Base-by-base conservation (phyloP, 2,797 vertebrate species). In the Ciconia nigra region DNA sequence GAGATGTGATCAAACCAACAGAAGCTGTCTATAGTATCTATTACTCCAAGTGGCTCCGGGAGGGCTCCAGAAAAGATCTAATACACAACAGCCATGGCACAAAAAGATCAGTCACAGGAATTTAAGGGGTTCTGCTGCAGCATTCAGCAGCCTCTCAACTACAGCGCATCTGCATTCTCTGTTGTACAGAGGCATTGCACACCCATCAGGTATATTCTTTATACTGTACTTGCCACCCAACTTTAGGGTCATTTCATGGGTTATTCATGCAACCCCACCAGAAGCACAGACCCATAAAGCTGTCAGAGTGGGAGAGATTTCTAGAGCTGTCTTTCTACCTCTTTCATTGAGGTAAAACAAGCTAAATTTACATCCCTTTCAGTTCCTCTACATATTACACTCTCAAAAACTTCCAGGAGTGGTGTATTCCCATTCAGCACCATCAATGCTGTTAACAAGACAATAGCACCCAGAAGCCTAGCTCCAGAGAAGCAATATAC, bases 121-220 rank as follows among this genome's bases (percentile, higher is more conserved):
- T 70, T 76, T 19, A 44, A 22, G 6, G 37, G 17, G 31, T 35
- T 85, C 66, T 89, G 21, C 22, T 73, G 25, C 51, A 85, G 25
- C 22, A 70, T 77, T 73, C 31, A 69, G 12, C 25, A 63, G 2
- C 33, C 16, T 83, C 63, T 71, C 41, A 49, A 4, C 33, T 52
- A 12, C 5, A 42, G n/a, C 5, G 0, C 47, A 55, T 41, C 51
- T 63, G n/a, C 25, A 55, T 52, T 55, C 47, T 18, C 37, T 51
- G 20, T 55, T 15, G 4, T 66, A 55, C 26, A 83, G 54, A 49
- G 11, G 20, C 18, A 61, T 6, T 57, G 24, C 57, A 66, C 55
- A 49, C 13, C 9, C 20, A 21, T 6, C 2, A 0, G 0, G 0
- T 16, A 11, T 14, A 11, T 49, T 69, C 35, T 89, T 89, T 78